Evolutionary conservation across 2,888 invertebrate species (phyloP).

Genomic region (Crocallis elinguaria): DNA sequence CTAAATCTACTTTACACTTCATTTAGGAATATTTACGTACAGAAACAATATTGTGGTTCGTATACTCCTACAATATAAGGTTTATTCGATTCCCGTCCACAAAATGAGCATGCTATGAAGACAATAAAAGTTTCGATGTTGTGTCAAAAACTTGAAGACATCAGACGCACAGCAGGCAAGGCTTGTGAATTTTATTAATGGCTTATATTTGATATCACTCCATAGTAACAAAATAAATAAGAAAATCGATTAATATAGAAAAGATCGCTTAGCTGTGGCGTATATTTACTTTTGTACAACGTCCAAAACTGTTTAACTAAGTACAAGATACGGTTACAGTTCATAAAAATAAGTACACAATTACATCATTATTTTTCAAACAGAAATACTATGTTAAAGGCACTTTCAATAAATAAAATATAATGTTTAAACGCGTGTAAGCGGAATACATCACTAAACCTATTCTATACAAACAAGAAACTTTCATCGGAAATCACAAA

Average conservation of each 20-base stretch:
- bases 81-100: slow-evolving; percentile 27
- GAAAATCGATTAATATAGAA: not conserved
- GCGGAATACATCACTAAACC: slow-evolving; percentile 31
- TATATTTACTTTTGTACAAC: slow-evolving; percentile 11
- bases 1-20: slow-evolving; percentile 66
- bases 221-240: not conserved
- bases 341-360: slow-evolving; percentile 29
- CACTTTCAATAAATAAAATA: slow-evolving; percentile 38
- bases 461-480: slow-evolving; percentile 34
- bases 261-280: not conserved
- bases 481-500: slow-evolving; percentile 28
- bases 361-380: slow-evolving; percentile 21
- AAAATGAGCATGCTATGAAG: slow-evolving; percentile 1
- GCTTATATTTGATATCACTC: not conserved
- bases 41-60: slow-evolving; percentile 31
- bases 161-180: not conserved
- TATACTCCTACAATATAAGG: slow-evolving; percentile 19
- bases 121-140: slow-evolving; percentile 11
- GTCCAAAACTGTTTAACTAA: slow-evolving; percentile 12
- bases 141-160: not conserved
- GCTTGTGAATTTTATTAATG: not conserved
- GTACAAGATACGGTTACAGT: slow-evolving; percentile 21
- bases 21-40: slow-evolving; percentile 63
- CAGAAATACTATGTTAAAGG: slow-evolving; percentile 32
- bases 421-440: slow-evolving; percentile 25